A percentile compares a stretch with the other conserved stretches of the same genome.
phyloP scores from a whole-genome alignment of 2,888 invertebrate species.

The Glomeris marginata region DNA sequence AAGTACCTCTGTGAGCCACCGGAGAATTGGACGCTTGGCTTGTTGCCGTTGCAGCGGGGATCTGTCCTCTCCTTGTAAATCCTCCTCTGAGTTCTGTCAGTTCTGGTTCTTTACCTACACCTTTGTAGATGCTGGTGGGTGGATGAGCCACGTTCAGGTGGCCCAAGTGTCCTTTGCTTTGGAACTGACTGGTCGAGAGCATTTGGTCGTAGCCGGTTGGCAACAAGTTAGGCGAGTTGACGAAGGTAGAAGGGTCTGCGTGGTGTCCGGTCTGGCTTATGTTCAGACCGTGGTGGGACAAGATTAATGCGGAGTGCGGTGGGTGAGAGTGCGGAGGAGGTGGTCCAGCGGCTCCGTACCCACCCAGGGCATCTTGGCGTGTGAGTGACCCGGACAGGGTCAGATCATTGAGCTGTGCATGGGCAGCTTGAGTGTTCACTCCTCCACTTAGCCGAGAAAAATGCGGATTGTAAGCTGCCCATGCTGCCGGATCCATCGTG shows the following conservation, averaged over 20 bases:
- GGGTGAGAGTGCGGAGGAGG: no score
- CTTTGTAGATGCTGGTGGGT: slow-evolving; percentile 17
- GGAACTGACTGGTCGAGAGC: slow-evolving; percentile 11
- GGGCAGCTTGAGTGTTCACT: slow-evolving; percentile 16
- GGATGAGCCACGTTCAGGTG: slow-evolving; percentile 14
- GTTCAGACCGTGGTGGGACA: slow-evolving; percentile 18
- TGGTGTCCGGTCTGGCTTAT: slow-evolving; percentile 15
- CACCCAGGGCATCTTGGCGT: slow-evolving; percentile 18
- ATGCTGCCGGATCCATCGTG: slow-evolving; percentile 19
- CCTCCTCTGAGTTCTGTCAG: slow-evolving; percentile 18
- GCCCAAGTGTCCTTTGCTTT: slow-evolving; percentile 13
- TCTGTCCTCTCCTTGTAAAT: slow-evolving; percentile 16
- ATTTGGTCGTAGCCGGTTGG: slow-evolving; percentile 12
- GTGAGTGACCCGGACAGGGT: slow-evolving; percentile 16
- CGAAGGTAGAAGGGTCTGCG: slow-evolving; percentile 7
- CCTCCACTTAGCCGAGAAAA: slow-evolving; percentile 18
- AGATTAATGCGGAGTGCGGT: no score
- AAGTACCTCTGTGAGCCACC: no score
- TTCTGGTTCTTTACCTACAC: slow-evolving; percentile 18
- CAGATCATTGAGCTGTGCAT: slow-evolving; percentile 19
- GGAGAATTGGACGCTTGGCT: no score
- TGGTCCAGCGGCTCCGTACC: slow-evolving; percentile 17
- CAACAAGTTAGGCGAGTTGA: slow-evolving; percentile 11
- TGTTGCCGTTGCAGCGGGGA: slow-evolving; percentile 14
- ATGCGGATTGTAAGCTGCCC: slow-evolving; percentile 20